phyloP scores from a whole-genome alignment of 1,140 invertebrate genomes.

The Brachionus asplanchnoidis region DNA sequence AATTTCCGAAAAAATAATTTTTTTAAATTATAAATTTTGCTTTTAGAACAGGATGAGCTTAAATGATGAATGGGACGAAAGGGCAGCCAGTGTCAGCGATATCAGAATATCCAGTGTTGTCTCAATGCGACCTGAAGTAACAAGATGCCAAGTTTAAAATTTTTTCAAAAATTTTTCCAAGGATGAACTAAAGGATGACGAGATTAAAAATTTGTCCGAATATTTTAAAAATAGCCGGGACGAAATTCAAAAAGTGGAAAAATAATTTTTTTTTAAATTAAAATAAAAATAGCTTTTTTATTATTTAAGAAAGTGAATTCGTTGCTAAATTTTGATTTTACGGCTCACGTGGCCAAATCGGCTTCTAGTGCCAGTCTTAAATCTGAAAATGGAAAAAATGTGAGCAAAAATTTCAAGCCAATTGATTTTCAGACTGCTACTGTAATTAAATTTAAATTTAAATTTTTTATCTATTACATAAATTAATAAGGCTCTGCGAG shows the following conservation, averaged over 20 bases:
- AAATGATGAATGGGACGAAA: slow-evolving; percentile 8
- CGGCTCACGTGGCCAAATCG: neutral
- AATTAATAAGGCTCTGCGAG: neutral
- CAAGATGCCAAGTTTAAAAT: neutral
- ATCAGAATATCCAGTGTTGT: slow-evolving; percentile 29
- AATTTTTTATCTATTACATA: neutral
- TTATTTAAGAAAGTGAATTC: slow-evolving; percentile 33
- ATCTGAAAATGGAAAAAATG: neutral
- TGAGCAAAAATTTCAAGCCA: neutral
- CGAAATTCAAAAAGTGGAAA: slow-evolving; percentile 39
- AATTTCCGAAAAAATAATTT: neutral
- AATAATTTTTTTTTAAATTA: neutral
- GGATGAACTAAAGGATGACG: slow-evolving; percentile 24
- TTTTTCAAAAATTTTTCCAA: neutral
- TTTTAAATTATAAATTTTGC: neutral
- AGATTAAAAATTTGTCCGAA: slow-evolving; percentile 26
- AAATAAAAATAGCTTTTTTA: neutral
- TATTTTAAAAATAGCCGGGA: slow-evolving; percentile 29
- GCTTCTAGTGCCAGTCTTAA: neutral
- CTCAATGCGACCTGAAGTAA: neutral
- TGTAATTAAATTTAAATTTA: neutral
- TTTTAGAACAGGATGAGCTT: neutral
- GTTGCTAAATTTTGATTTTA: slow-evolving; percentile 7
- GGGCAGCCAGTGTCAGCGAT: slow-evolving; percentile 36
- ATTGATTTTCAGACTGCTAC: slow-evolving; percentile 23